phyloP scores from a whole-genome alignment of 2,888 invertebrate genomes.

The Sphecodes monilicornis region DNA sequence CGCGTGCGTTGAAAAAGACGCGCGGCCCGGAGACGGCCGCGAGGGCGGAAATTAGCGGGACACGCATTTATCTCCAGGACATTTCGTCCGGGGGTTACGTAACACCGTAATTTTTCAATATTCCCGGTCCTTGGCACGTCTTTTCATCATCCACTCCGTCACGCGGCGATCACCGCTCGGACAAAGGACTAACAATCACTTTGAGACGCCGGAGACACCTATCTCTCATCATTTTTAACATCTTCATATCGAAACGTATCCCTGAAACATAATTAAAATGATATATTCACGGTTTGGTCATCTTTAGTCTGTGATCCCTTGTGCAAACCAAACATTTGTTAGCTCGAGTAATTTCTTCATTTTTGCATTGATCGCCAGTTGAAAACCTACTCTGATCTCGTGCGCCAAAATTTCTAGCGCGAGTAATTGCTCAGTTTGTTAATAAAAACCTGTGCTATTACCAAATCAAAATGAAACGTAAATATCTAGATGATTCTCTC shows the following conservation, averaged over 20 bases:
- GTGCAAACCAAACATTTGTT: neutral
- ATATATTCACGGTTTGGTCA: neutral
- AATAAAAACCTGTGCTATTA: too few species aligned
- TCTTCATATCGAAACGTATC: neutral
- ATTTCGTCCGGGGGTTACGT: constrained; percentile 62
- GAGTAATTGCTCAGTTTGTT: too few species aligned
- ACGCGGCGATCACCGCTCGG: neutral
- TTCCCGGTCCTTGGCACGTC: constrained; percentile 51
- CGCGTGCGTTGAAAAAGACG: constrained; percentile 42
- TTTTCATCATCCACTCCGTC: constrained; percentile 26
- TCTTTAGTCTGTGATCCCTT: neutral
- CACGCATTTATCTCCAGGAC: constrained; percentile 57
- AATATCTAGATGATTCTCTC: neutral
- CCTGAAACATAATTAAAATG: neutral
- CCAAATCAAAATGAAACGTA: too few species aligned
- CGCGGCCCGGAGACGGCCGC: constrained; percentile 24
- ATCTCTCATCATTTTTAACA: neutral
- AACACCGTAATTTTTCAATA: constrained; percentile 67
- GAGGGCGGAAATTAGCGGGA: constrained; percentile 58
- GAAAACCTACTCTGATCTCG: too few species aligned
- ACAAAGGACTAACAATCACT: neutral
- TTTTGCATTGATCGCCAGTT: too few species aligned
- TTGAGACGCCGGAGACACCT: neutral
- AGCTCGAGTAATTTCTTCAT: neutral
- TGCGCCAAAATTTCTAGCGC: too few species aligned